Evolutionary conservation across 2,113 vertebrate species (phyloP).

Genomic region (Lophochroa leadbeateri): DNA sequence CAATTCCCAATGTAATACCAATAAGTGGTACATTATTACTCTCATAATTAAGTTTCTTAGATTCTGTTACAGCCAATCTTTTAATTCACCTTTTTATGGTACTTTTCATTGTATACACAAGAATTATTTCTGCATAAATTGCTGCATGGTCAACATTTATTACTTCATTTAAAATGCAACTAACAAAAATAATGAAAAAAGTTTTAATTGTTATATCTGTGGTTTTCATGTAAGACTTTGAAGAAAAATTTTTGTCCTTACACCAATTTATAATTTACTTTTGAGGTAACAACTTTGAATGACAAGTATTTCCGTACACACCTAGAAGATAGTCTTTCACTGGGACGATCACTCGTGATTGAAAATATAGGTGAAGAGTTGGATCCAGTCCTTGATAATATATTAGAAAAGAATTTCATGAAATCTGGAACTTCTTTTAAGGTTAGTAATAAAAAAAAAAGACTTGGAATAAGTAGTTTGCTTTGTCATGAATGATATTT

Average conservation of each 20-base stretch:
- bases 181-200: neutral
- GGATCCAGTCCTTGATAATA: slow-evolving; percentile 79
- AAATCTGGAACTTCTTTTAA: slow-evolving; percentile 77
- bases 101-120: neutral
- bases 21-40: neutral
- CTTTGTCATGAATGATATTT: neutral
- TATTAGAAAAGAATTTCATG: slow-evolving; percentile 82
- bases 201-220: neutral
- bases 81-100: neutral
- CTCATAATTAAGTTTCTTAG: neutral
- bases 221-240: neutral
- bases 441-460: slow-evolving; percentile 55
- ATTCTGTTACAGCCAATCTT: neutral
- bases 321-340: slow-evolving; percentile 77
- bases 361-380: slow-evolving; percentile 80
- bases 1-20: neutral
- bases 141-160: neutral
- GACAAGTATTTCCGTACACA: slow-evolving; percentile 81
- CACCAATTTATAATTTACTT: neutral
- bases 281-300: slow-evolving; percentile 77
- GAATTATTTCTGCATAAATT: neutral
- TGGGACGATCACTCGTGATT: slow-evolving; percentile 77
- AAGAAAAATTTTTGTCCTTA: neutral
- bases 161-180: neutral
- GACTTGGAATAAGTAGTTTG: neutral